Conservation (phyloP, 2,113 vertebrate genomes). For the Periophthalmus modestus region DNA sequence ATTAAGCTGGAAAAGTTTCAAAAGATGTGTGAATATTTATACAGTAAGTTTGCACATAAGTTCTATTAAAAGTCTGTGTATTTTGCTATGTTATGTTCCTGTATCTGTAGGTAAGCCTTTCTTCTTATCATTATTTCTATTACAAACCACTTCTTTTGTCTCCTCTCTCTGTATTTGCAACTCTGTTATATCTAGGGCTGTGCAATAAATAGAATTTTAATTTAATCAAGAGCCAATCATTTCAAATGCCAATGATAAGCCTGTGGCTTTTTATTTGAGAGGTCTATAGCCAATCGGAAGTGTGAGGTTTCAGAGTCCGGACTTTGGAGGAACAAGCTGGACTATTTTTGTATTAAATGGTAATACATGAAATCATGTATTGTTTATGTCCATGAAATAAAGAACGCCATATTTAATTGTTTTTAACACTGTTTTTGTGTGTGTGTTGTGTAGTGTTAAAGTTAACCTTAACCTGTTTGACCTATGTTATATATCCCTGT, state of each 20-base stretch:
- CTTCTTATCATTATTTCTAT: conserved; percentile 16
- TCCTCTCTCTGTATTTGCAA: neutral
- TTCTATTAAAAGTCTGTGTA: conserved; percentile 25
- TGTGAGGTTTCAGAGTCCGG: neutral
- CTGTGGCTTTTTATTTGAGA: neutral
- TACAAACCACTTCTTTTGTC: neutral
- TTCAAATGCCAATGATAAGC: neutral
- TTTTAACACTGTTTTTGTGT: too few relatives aligned
- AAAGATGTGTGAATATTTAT: conserved; percentile 47
- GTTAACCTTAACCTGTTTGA: too few relatives aligned
- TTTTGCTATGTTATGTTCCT: conserved; percentile 53
- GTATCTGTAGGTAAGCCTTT: conserved; percentile 76
- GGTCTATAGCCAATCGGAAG: neutral
- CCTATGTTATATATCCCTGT: too few relatives aligned
- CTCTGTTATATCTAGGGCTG: neutral
- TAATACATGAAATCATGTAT: neutral
- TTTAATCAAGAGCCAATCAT: neutral
- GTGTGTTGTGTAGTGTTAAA: too few relatives aligned
- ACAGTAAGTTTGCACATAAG: neutral
- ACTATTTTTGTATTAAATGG: neutral
- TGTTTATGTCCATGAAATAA: neutral
- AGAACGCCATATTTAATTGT: neutral
- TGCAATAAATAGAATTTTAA: neutral
- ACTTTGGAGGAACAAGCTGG: too few relatives aligned
- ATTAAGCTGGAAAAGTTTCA: neutral